phyloP scores from a whole-genome alignment of 2,888 invertebrate species.

The Allophyes oxyacanthae region DNA sequence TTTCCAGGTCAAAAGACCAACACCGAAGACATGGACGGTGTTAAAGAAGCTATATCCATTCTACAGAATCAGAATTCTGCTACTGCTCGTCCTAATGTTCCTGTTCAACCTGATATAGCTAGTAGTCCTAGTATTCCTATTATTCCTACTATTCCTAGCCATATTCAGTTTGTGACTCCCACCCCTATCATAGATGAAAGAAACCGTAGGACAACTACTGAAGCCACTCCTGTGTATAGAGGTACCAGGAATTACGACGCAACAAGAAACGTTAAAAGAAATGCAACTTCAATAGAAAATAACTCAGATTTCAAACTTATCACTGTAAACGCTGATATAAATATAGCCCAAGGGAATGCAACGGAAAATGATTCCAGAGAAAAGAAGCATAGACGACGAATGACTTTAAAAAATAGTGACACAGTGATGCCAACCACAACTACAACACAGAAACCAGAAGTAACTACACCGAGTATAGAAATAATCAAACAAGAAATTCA shows the following conservation, averaged over 20 bases:
- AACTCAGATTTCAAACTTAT: constrained; percentile 66
- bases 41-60: constrained; percentile 84
- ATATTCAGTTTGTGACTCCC: constrained; percentile 76
- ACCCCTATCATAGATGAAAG: constrained; percentile 77
- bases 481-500: constrained; percentile 75
- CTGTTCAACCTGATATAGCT: constrained; percentile 36
- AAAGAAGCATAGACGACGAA: constrained; percentile 75
- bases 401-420: constrained; percentile 68
- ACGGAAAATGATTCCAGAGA: constrained; percentile 68
- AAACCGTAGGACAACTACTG: constrained; percentile 66
- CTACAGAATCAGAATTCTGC: constrained; percentile 72
- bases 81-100: constrained; percentile 44
- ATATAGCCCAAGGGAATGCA: constrained; percentile 65
- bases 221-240: constrained; percentile 77
- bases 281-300: constrained; percentile 59
- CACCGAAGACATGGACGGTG: constrained; percentile 79
- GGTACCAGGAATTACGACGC: constrained; percentile 72
- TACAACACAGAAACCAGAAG: constrained; percentile 53
- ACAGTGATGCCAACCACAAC: constrained; percentile 31
- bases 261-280: constrained; percentile 51
- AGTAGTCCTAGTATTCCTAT: constrained; percentile 33
- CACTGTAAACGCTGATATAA: constrained; percentile 72
- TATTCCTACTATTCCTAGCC: constrained; percentile 49
- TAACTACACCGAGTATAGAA: constrained; percentile 65
- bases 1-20: constrained; percentile 73